Evolutionary conservation across 2,888 invertebrate genomes (phyloP).

Genomic region (Ornithoptera alexandrae): DNA sequence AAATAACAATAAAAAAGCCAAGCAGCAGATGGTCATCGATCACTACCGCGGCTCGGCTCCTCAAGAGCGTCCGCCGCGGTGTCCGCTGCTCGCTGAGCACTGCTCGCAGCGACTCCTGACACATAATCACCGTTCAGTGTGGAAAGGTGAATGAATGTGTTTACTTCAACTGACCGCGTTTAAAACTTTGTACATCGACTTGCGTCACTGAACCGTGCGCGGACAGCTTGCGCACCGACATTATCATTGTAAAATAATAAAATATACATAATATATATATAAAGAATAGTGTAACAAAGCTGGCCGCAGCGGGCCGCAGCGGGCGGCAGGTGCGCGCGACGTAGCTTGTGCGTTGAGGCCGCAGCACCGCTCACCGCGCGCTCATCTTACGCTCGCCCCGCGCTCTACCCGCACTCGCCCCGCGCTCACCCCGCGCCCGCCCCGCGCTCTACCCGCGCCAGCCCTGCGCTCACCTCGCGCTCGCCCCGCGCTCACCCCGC

Average conservation of each 20-base stretch:
- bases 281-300: neutral
- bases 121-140: no score
- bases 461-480: no score
- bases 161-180: no score
- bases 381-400: no score
- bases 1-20: no score
- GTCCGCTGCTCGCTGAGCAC: neutral
- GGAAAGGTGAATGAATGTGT: no score
- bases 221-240: conserved; percentile 7
- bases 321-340: neutral
- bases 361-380: neutral
- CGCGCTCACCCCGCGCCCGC: no score
- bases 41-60: neutral
- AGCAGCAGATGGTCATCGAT: no score
- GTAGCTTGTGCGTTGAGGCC: neutral
- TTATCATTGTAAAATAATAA: conserved; percentile 12
- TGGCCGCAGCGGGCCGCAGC: neutral
- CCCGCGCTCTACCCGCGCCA: no score
- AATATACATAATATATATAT: neutral
- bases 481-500: no score
- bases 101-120: neutral
- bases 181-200: neutral
- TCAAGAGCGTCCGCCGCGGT: neutral
- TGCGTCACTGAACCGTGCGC: neutral
- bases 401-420: no score